Percentiles rank a stretch among this genome's conserved stretches.
These are phyloP conservation scores for Lophotriccus pileatus DNA, from an alignment of 2,797 vertebrate genomes.

Conservation along the genomic window DNA sequence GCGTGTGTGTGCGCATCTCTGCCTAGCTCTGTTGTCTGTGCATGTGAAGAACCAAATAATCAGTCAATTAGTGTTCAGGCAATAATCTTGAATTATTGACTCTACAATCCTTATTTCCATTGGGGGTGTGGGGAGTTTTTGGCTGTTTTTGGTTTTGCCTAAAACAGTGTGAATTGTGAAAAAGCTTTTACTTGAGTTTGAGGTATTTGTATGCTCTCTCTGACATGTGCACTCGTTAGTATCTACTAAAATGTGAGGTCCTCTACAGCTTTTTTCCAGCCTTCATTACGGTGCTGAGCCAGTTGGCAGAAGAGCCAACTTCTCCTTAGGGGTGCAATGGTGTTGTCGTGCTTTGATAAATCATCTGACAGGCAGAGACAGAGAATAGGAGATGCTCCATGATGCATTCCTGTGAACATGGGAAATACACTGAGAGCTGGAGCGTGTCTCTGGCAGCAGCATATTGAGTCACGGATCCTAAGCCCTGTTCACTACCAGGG, in stretches of 20 bases:
- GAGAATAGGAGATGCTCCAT: background rate
- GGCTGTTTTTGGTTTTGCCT: constrained; percentile 20
- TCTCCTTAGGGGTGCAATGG: background rate
- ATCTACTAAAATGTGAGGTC: background rate
- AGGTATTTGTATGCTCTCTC: background rate
- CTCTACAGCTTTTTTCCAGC: background rate
- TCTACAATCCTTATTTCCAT: background rate
- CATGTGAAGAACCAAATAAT: background rate
- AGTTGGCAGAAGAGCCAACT: background rate
- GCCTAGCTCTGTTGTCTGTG: background rate
- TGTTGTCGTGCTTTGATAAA: background rate
- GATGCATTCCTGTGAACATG: background rate
- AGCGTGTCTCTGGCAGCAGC: background rate
- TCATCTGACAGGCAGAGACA: background rate
- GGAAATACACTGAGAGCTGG: background rate
- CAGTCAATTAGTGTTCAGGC: background rate
- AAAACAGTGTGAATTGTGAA: background rate
- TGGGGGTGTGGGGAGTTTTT: rapidly evolving
- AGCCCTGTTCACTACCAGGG: background rate
- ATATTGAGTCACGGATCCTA: background rate
- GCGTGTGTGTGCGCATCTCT: background rate
- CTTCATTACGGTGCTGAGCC: background rate
- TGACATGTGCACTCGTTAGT: background rate
- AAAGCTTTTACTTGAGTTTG: background rate
- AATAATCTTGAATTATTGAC: background rate